Percentiles rank a stretch among this genome's conserved stretches.
Conservation (phyloP, 2,888 invertebrate genomes). For the Plusia festucae region DNA sequence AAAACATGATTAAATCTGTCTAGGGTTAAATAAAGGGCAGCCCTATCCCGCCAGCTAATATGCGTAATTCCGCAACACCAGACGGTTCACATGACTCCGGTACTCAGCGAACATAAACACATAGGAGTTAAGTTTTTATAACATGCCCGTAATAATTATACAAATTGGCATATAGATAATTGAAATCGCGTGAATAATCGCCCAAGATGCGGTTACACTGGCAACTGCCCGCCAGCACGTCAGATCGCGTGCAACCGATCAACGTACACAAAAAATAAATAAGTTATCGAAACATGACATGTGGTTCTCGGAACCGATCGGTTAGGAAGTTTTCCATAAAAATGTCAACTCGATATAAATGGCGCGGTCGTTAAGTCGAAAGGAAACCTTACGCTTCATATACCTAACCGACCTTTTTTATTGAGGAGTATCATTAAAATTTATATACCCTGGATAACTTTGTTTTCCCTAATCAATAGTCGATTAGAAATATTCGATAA, state of each 20-base stretch:
- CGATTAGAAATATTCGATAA: not conserved
- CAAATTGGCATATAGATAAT: slow-evolving; percentile 75
- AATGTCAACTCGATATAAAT: slow-evolving; percentile 50
- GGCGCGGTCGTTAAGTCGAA: slow-evolving; percentile 34
- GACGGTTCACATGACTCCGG: slow-evolving; percentile 36
- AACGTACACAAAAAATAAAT: slow-evolving; percentile 63
- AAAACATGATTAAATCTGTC: slow-evolving; percentile 5
- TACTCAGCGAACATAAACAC: slow-evolving; percentile 43
- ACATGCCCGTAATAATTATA: slow-evolving; percentile 71
- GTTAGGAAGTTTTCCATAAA: slow-evolving; percentile 50
- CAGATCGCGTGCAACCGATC: slow-evolving; percentile 75
- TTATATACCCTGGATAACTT: not conserved
- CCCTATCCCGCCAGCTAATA: slow-evolving; percentile 24
- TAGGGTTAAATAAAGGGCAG: slow-evolving; percentile 18
- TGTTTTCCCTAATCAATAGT: not conserved
- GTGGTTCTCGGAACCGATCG: slow-evolving; percentile 68
- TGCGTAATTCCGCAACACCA: slow-evolving; percentile 39
- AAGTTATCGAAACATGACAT: slow-evolving; percentile 67
- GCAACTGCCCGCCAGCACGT: slow-evolving; percentile 73
- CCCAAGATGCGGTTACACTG: slow-evolving; percentile 68
- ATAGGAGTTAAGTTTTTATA: slow-evolving; percentile 61
- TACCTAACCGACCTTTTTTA: slow-evolving; percentile 5
- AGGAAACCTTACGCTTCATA: slow-evolving; percentile 20
- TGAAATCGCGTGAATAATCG: slow-evolving; percentile 80
- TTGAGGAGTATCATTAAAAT: not conserved